Base-by-base conservation (phyloP, 2,797 vertebrate species). In the Betta splendens region DNA sequence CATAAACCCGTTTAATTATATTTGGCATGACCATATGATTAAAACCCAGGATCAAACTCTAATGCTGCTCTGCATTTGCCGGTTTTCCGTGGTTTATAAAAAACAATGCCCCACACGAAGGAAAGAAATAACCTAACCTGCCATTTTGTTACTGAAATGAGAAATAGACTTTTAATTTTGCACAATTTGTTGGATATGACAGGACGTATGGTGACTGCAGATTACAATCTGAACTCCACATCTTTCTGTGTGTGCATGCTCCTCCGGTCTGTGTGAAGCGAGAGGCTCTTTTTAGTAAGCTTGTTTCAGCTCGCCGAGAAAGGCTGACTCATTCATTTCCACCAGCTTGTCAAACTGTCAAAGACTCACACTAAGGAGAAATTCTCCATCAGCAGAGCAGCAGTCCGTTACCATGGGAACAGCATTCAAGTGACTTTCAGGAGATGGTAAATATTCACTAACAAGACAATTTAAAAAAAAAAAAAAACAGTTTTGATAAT, bases 321-420 rank as follows among this genome's bases (percentile, higher is more conserved):
- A 76, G 52, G 77, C 80, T 78, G 79, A 85, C 78, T 84, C 86
- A 79, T 77, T 80, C 49, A 53, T 75, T 83, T 89, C 71, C 62
- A 59, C 72, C 9, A 12, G 42, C 72, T 63, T 76, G 79, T 85
- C 83, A 84, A 75, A 69, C 77, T 76, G 75, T 88, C 86, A 75
- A 75, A 87, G 64, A 45, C 50, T 49, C 31, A 35, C 55, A 35
- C 50, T 39, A 44, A 72, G 56, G 35, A 40, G 36, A 75, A 67
- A 59, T 54, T 62, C 64, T 64, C 60, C 23, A 40, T 48, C 29
- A 28, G 49, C 22, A 5, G 48, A 50, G 61, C 58, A 31, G 64
- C 64, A 50, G 53, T 59, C 53, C 29, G 83, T 84, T 76, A 64
- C 84, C 71, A 82, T 84, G 83, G 77, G 40, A 85, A 85, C 85